Evolutionary conservation across 2,113 vertebrate genomes (phyloP).

Genomic region (human): DNA sequence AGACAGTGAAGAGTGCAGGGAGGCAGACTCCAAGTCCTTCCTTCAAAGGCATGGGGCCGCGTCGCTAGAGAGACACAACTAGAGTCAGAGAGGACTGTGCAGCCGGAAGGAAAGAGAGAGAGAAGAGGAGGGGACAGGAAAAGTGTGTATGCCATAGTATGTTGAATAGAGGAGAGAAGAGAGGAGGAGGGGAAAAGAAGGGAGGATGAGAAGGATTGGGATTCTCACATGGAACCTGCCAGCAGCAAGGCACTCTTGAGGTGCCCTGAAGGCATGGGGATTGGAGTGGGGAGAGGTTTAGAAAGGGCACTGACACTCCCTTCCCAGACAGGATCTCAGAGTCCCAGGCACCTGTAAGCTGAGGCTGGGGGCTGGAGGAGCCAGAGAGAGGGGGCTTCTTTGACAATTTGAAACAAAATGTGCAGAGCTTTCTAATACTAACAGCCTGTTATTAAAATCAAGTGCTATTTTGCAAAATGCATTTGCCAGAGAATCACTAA

Average conservation of each 20-base stretch:
- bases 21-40: fast-evolving
- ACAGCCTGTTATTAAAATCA: slow-evolving; percentile 82
- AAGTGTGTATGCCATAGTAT: not conserved
- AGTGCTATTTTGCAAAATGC: slow-evolving; percentile 79
- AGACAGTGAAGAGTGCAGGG: not conserved
- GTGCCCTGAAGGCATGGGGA: too few relatives aligned
- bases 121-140: not conserved
- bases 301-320: not conserved
- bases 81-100: not conserved
- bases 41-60: not conserved
- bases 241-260: not conserved
- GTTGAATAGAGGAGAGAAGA: too few relatives aligned
- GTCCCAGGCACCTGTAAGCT: not conserved
- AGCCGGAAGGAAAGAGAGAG: not conserved
- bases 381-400: slow-evolving; percentile 55
- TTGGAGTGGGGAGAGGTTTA: not conserved
- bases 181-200: not conserved
- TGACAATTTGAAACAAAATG: slow-evolving; percentile 67
- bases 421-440: slow-evolving; percentile 70
- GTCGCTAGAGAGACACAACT: not conserved
- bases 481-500: slow-evolving; percentile 79
- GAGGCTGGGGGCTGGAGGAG: not conserved
- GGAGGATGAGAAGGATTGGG: too few relatives aligned
- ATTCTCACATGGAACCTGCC: not conserved
- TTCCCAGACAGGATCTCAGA: not conserved